Evolutionary conservation across 2,113 vertebrate species (phyloP).

Genomic region (Charadrius vociferus): DNA sequence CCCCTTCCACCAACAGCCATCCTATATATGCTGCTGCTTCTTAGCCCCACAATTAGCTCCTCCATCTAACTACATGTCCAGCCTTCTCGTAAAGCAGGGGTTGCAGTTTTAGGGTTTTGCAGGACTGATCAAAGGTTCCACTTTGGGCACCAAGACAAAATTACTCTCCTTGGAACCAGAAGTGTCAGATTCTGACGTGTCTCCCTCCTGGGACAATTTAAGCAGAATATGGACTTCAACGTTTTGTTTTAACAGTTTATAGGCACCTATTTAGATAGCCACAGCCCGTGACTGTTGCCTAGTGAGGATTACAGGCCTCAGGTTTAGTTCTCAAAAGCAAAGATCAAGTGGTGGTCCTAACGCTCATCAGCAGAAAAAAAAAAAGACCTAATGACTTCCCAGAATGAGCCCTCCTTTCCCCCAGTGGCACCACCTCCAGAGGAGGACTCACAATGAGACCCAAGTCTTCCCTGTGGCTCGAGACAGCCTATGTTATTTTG

Average conservation of each 20-base stretch:
- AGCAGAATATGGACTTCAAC: neutral
- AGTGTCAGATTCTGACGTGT: neutral
- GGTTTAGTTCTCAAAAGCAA: neutral
- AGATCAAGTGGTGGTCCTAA: neutral
- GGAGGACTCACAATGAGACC: neutral
- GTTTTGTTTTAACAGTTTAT: neutral
- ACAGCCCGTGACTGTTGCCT: neutral
- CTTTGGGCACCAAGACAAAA: neutral
- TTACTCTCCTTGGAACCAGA: neutral
- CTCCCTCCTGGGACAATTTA: neutral
- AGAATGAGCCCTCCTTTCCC: neutral
- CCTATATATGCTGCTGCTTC: no score
- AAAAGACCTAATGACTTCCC: neutral
- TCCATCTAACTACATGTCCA: no score
- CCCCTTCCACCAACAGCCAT: no score
- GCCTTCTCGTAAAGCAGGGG: no score
- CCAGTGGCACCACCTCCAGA: fast-evolving
- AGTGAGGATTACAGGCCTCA: neutral
- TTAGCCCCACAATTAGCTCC: no score
- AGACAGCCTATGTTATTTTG: neutral
- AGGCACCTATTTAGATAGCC: neutral
- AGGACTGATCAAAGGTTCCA: no score
- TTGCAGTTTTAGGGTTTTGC: no score
- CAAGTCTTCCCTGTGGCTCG: neutral
- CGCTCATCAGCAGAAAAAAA: neutral